Conservation (phyloP, 2,797 vertebrate genomes). For the Neoniphon sammara region DNA sequence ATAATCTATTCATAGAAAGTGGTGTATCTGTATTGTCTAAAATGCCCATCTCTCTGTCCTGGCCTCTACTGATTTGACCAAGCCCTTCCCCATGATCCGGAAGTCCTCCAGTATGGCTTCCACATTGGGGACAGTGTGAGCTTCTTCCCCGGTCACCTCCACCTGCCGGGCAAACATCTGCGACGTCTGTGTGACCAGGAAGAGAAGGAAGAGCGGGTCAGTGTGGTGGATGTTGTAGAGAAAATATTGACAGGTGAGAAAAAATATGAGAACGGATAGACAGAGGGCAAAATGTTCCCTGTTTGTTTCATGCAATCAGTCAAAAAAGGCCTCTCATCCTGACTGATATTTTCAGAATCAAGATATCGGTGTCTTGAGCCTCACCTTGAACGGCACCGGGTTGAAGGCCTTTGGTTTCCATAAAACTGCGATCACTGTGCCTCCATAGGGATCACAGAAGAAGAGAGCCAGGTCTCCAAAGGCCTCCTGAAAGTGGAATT, state of each 20-base stretch:
- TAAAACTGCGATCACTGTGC: constrained; percentile 90
- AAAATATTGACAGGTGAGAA: not conserved
- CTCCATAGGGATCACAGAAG: constrained; percentile 93
- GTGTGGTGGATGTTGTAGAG: not conserved
- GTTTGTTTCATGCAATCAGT: not conserved
- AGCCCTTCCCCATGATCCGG: constrained; percentile 87
- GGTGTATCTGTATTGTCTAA: constrained; percentile 60
- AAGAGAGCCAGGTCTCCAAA: constrained; percentile 93
- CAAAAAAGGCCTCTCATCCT: not conserved
- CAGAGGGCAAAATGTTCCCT: not conserved
- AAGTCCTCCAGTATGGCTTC: constrained; percentile 95
- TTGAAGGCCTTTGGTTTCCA: constrained; percentile 95
- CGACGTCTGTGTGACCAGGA: constrained; percentile 81
- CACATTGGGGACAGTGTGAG: constrained; percentile 87
- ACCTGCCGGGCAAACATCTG: constrained; percentile 85
- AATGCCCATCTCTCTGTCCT: constrained; percentile 92
- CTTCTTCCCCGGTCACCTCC: constrained; percentile 76
- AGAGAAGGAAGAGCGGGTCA: not conserved
- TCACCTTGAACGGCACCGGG: constrained; percentile 91
- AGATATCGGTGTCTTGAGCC: not conserved
- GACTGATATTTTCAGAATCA: not conserved
- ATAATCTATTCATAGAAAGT: not conserved
- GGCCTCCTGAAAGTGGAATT: constrained; percentile 81
- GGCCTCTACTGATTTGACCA: constrained; percentile 89
- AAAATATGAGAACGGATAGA: not conserved